Evolutionary conservation across 2,113 vertebrate species (phyloP).

Genomic region (Pitta sordida): DNA sequence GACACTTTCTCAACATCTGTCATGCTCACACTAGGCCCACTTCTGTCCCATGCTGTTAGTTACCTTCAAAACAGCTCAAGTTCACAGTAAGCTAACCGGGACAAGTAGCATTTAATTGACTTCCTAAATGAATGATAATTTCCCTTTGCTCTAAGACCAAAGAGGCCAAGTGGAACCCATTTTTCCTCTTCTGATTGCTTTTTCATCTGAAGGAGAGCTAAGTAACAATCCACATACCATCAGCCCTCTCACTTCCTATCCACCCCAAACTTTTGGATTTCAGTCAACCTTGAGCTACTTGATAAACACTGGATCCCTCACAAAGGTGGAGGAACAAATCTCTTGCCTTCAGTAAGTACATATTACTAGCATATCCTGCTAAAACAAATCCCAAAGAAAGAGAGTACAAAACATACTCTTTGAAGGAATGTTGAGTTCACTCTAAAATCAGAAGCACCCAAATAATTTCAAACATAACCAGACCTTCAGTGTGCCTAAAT

Average conservation of each 20-base stretch:
- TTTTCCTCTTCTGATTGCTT: not conserved
- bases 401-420: not conserved
- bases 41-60: not conserved
- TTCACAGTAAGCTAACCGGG: not conserved
- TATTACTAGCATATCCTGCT: not conserved
- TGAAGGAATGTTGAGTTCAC: not conserved
- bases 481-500: not conserved
- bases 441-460: not conserved
- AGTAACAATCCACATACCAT: not conserved
- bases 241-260: not conserved
- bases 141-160: not conserved
- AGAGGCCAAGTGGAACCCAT: not conserved
- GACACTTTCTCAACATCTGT: not conserved
- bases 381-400: not conserved
- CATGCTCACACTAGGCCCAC: not conserved
- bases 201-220: not conserved
- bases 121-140: not conserved
- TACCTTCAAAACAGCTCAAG: not conserved
- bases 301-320: not conserved
- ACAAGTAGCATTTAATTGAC: not conserved
- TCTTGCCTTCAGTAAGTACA: not conserved
- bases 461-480: not conserved
- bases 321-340: not conserved
- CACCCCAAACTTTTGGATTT: not conserved
- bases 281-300: not conserved